These are phyloP conservation scores for Epinephelus coioides DNA, from an alignment of 2,797 vertebrate genomes.

Conservation along the genomic window DNA sequence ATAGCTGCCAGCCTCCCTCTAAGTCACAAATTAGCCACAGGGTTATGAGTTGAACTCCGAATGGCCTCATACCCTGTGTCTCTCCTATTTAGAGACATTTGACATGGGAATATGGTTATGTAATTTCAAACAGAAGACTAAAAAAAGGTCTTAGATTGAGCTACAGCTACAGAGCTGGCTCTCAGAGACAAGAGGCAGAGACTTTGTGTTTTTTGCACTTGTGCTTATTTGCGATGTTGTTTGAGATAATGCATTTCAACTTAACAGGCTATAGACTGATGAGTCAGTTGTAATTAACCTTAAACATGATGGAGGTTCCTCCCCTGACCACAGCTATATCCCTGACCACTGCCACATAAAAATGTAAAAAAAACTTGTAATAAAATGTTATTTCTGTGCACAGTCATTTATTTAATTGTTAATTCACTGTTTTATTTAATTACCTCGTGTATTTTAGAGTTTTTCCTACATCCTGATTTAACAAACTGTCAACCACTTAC, in stretches of 20 bases:
- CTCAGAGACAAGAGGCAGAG: not conserved
- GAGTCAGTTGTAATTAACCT: constrained; percentile 6
- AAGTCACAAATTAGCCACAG: constrained; percentile 39
- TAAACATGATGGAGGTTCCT: constrained; percentile 34
- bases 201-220: not conserved
- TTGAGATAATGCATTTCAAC: not conserved
- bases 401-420: constrained; percentile 46
- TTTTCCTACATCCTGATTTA: constrained; percentile 15
- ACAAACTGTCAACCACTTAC: constrained; percentile 16
- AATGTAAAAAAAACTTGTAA: constrained; percentile 11
- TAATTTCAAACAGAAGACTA: constrained; percentile 31
- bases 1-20: constrained; percentile 30
- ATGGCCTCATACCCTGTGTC: constrained; percentile 18
- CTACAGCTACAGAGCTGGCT: not conserved
- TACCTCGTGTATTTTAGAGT: constrained; percentile 20
- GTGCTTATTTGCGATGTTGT: not conserved
- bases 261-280: constrained; percentile 12
- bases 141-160: not conserved
- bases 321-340: constrained; percentile 6
- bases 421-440: constrained; percentile 36
- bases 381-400: constrained; percentile 31
- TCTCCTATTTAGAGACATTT: constrained; percentile 35
- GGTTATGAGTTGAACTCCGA: constrained; percentile 50
- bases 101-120: constrained; percentile 25
- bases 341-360: constrained; percentile 21